Base-by-base conservation (phyloP, 2,113 vertebrate genomes). In the Muntiacus reevesi region DNA sequence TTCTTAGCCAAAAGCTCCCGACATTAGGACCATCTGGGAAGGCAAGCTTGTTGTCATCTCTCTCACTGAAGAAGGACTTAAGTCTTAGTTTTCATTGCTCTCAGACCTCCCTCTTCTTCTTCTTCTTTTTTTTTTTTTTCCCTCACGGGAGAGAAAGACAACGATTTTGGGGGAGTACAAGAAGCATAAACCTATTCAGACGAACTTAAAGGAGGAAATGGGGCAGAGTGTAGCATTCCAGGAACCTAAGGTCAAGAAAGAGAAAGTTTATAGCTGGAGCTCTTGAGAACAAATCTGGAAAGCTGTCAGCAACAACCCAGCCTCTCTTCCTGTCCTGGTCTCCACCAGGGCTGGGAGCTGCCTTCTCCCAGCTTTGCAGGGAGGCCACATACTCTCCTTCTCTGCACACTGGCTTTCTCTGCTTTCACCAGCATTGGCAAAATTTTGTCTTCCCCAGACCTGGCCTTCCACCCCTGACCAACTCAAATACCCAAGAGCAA, bases 291-390 rank as follows among this genome's bases (percentile, higher is more conserved):
- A 5, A 19, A 13, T 50, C 50, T 54, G 12, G 50, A 47, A 79
- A 11, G 19, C 14, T 30, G 19, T n/a, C 23, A 74, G 55, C 2
- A 9, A 1, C 4, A 13, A 27, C 4, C 15, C 74, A 45, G 55
- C 1, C 1, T n/a, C 25, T 30, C 12, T 4, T 12, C 23, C 33
- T 57, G 5, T 59, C 47, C 19, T 1, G 0, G 7, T 40, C 27
- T 28, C 54, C 28, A 0, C 1, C 4, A 27, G 17, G n/a, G 21
- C 40, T 40, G 12, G 3, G 23, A 10, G 6, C 15, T 87, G 33
- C 28, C 52, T 36, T 57, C 52, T 19, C 5, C 74, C 5, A 4
- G 40, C 36, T 95, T 62, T 40, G 21, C 36, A n/a, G 0, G 0
- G 14, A 86, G 14, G 3, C 30, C 7, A 28, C 28, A 5, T 59